These are phyloP conservation scores for Cassiopea xamachana DNA, from an alignment of 30 jellyfish, hydroid and myxozoan genomes.

Conservation along the genomic window DNA sequence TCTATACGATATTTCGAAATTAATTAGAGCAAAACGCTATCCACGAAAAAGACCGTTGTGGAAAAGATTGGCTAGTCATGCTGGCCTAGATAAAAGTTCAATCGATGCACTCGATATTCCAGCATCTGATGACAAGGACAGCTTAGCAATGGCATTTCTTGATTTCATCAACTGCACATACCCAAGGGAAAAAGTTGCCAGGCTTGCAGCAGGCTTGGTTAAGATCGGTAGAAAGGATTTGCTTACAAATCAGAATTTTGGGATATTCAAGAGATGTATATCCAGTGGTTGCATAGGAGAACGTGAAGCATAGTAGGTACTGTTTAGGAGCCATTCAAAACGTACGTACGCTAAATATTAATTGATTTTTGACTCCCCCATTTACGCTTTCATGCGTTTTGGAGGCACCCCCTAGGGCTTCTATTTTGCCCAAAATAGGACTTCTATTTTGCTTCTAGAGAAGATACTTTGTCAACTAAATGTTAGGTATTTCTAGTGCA, in stretches of 20 bases:
- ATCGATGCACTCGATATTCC: not conserved
- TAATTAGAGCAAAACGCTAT: not conserved
- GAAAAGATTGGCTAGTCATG: not conserved
- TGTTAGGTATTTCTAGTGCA: too few species aligned
- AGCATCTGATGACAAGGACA: not conserved
- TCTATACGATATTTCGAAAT: not conserved
- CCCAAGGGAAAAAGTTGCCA: not conserved
- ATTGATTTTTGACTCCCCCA: too few species aligned
- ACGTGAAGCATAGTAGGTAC: too few species aligned
- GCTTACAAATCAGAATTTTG: not conserved
- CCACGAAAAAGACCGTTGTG: not conserved
- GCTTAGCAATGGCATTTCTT: not conserved
- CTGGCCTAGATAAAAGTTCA: not conserved
- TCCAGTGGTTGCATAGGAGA: not conserved
- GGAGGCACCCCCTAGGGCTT: too few species aligned
- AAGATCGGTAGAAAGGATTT: not conserved
- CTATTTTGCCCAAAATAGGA: too few species aligned
- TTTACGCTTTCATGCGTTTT: too few species aligned
- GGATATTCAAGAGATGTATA: not conserved
- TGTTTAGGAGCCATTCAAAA: too few species aligned
- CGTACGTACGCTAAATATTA: too few species aligned
- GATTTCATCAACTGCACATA: accelerated
- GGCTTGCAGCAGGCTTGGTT: not conserved
- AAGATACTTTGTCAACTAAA: too few species aligned
- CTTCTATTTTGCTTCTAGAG: too few species aligned